Evolutionary conservation across 2,797 vertebrate genomes (phyloP), one percentile per base, ranked within the genome.

Genomic region (Eulemur albifrons): DNA sequence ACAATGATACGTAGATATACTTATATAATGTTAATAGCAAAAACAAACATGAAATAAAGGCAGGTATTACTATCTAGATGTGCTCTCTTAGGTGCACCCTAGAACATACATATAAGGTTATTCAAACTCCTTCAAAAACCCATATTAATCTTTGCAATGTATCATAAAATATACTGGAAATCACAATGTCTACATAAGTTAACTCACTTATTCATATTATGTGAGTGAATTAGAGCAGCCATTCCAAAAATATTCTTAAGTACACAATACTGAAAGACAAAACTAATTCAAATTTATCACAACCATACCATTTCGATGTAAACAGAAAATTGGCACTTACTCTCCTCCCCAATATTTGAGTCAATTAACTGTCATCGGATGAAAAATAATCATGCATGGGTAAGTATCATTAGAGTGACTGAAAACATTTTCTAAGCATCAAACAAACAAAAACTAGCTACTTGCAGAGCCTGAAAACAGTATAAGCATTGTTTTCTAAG

Each of bases 391-490:
- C 81, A 92, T 30, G 43, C 35, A 88, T 4, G 35, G 3, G 84
- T 88, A 83, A 81, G 52, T 67, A 96, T 73, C 67, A 72, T 61
- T 59, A 94, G 85, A 84, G 38, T 61, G 13, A 25, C 79, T 83
- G 12, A 76, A 82, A 94, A 92, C 0, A 73, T 75, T 83, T 88
- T 88, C 76, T 59, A 57, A 90, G 38, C 50, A 90, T 89, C 80
- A 94, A 92, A 81, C 40, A 63, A 87, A 95, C 5, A 81, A 21
- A 80, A 94, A 83, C 54, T 77, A 92, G 20, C 76, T 87, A 92
- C 65, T 27, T 83, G 82, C 65, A 73, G 27, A 83, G 12, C 5
- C 23, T 45, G 40, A 95, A 91, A 73, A 70, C 45, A 57, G 2
- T 6, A 18, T 72, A 57, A 81, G 17, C 67, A 70, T 25, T 40